Percentiles rank a stretch among this genome's conserved stretches.
Conservation (phyloP, 2,797 vertebrate species). For the Rousettus madagascariensis region DNA sequence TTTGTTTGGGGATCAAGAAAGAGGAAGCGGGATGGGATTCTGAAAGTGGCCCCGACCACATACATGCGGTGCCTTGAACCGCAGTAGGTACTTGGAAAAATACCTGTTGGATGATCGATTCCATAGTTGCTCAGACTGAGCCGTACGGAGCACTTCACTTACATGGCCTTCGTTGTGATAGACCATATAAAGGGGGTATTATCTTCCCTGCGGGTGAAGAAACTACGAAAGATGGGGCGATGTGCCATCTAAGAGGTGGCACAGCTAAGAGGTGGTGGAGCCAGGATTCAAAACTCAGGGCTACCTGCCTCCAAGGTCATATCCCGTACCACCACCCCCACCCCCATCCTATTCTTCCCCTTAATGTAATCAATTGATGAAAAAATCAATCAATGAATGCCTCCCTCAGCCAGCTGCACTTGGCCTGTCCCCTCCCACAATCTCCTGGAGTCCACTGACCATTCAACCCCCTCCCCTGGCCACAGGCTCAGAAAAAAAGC, state of each 20-base stretch:
- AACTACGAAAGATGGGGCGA: background rate
- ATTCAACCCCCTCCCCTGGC: background rate
- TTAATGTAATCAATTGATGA: background rate
- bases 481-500: constrained; percentile 1
- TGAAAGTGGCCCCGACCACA: no score
- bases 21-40: no score
- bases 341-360: background rate
- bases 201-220: background rate
- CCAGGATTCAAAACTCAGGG: background rate
- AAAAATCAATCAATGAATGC: background rate
- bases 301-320: background rate
- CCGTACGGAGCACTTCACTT: background rate
- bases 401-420: background rate
- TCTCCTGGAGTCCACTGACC: background rate
- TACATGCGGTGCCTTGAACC: background rate
- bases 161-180: background rate
- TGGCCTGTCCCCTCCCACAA: background rate
- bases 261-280: background rate
- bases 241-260: background rate
- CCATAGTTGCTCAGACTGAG: background rate
- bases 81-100: background rate
- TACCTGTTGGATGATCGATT: background rate
- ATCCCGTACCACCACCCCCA: background rate
- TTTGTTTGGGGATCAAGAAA: background rate
- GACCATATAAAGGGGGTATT: background rate